These are phyloP conservation scores for Pterobdella sp. DNA, from an alignment of 2,888 invertebrate species.

Conservation along the genomic window DNA sequence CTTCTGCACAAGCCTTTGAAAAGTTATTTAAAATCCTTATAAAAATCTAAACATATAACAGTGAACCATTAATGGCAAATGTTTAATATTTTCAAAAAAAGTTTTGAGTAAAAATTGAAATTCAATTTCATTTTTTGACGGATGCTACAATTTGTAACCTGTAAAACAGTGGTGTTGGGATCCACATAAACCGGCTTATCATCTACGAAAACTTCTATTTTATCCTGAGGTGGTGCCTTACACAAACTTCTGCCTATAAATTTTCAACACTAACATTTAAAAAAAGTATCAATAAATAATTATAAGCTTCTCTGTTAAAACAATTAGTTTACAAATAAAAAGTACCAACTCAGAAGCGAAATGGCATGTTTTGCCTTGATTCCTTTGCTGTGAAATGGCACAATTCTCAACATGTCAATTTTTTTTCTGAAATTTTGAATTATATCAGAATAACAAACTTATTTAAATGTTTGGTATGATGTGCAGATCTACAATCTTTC, in stretches of 20 bases:
- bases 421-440: conserved; percentile 2
- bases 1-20: conserved; percentile 74
- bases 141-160: too few relatives aligned
- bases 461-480: background rate
- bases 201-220: conserved; percentile 87
- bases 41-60: background rate
- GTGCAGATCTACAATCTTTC: background rate
- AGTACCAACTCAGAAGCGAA: conserved; percentile 21
- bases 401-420: conserved; percentile 20
- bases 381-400: conserved; percentile 20
- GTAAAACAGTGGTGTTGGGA: conserved; percentile 91
- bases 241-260: conserved; percentile 2
- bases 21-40: background rate
- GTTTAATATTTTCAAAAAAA: background rate
- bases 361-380: conserved; percentile 17
- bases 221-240: conserved; percentile 25
- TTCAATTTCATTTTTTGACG: background rate
- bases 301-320: too few relatives aligned
- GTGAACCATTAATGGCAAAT: background rate
- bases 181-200: conserved; percentile 86
- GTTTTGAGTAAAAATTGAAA: background rate
- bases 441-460: background rate
- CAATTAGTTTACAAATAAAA: too few relatives aligned
- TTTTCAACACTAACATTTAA: background rate
- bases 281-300: too few relatives aligned